Evolutionary conservation across 2,113 vertebrate species (phyloP), one percentile per base, ranked within the genome.

Genomic region (Phocoena sinus): DNA sequence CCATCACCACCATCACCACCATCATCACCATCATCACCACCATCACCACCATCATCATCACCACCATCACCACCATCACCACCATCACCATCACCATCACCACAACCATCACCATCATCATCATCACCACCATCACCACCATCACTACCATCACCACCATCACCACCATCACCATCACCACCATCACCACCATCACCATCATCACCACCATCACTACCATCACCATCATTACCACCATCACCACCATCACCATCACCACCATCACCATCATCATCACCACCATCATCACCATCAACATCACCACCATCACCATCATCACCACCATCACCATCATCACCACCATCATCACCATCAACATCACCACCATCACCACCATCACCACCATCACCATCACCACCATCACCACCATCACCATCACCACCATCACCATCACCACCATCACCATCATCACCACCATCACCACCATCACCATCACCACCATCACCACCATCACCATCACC

Each of bases 401-500:
- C 13, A 53, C 0, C 58, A 53, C 0, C 21, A 65, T 0, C 60
- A 44, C 0, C 23, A 58, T 0, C 9, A 2, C 3, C 50, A 73
- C 2, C 33, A 38, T 0, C 65, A 28, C 0, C 25, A 44, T 0
- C 38, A 21, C 0, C 44, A 70, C 0, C 47, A 56, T 0, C 56
- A 21, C 0, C 44, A 71, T 0, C 47, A 56, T 0, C 60, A 65
- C 0, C 50, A 41, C 0, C n/a, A 87, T 0, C 28, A 12, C 1
- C 84, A 88, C 2, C 73, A 36, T 2, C 31, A 23, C 3, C 38
- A n/a, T 1, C 38, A 25, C 4, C 38, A 17, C 50, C 13, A 11
- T 0, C 31, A 65, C 0, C 60, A 44, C 0, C 23, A 58, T 0
- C 3, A 41, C 0, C 67, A 71, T 0, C 47, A 38, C 0, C 25